Evolutionary conservation across 2,888 invertebrate species (phyloP).

Genomic region (Amiota minor): DNA sequence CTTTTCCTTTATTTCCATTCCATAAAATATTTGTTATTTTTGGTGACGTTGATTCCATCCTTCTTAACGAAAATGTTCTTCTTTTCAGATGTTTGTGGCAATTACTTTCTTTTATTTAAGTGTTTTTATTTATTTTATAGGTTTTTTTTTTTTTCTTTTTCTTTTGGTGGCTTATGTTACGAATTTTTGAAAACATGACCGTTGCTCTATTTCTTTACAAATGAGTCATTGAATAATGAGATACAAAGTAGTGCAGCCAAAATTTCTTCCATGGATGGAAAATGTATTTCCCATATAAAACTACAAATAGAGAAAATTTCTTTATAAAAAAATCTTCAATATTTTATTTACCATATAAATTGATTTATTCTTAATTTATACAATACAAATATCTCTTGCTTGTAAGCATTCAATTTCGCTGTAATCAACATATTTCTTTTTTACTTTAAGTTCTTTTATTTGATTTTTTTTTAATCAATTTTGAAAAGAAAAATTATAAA

Average conservation of each 20-base stretch:
- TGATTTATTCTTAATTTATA: no score
- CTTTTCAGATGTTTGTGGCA: neutral
- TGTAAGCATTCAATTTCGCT: slow-evolving; percentile 21
- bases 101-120: slow-evolving; percentile 25
- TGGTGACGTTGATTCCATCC: neutral
- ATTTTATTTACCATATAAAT: no score
- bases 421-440: neutral
- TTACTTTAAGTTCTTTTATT: slow-evolving; percentile 34
- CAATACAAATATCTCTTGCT: slow-evolving; percentile 36
- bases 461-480: slow-evolving; percentile 39
- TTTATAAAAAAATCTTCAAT: no score
- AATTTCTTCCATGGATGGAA: no score
- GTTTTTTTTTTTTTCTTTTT: neutral
- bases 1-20: slow-evolving; percentile 5
- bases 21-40: slow-evolving; percentile 4
- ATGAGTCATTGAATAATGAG: no score
- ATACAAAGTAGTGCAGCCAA: no score
- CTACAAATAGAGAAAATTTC: no score
- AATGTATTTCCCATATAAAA: no score
- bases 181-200: no score
- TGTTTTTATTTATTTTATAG: slow-evolving; percentile 33
- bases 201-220: no score
- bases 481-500: neutral
- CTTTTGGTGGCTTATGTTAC: no score
- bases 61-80: neutral